Conservation (phyloP, 2,888 invertebrate species). For the Scaptomyza parva region DNA sequence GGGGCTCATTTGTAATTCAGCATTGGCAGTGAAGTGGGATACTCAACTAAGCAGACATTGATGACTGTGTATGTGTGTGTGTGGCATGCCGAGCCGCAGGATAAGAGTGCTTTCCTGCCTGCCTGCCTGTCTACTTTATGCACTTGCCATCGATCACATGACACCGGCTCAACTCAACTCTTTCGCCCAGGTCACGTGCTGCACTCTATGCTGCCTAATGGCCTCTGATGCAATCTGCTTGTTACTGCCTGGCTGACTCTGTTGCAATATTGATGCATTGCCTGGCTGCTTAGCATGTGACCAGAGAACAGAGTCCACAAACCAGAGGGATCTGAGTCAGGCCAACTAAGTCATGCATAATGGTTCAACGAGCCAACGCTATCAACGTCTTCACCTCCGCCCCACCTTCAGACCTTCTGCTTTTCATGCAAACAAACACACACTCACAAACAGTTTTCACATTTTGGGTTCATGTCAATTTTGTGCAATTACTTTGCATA, state of each 20-base stretch:
- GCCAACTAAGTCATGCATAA: slow-evolving; percentile 51
- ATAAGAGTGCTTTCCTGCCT: slow-evolving; percentile 23
- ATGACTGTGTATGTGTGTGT: slow-evolving; percentile 35
- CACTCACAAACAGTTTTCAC: neutral
- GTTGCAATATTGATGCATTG: slow-evolving; percentile 67
- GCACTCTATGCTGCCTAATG: slow-evolving; percentile 25
- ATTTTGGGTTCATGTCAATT: slow-evolving; percentile 69
- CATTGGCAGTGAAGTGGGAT: slow-evolving; percentile 51
- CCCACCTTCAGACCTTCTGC: slow-evolving; percentile 2
- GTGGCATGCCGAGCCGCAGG: slow-evolving; percentile 33
- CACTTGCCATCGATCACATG: slow-evolving; percentile 48
- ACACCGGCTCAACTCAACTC: slow-evolving; percentile 25
- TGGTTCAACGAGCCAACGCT: slow-evolving; percentile 16
- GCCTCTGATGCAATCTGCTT: slow-evolving; percentile 42
- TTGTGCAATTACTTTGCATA: slow-evolving; percentile 68
- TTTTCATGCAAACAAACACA: neutral
- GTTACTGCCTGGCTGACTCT: slow-evolving; percentile 33
- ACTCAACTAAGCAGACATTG: slow-evolving; percentile 51
- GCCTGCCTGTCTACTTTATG: slow-evolving; percentile 18
- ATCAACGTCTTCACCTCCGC: slow-evolving; percentile 15
- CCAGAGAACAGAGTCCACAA: slow-evolving; percentile 1
- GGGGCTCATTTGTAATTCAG: slow-evolving; percentile 74
- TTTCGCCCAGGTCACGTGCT: slow-evolving; percentile 36
- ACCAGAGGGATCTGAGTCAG: slow-evolving; percentile 3
- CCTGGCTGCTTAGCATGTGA: slow-evolving; percentile 60